phyloP scores from a whole-genome alignment of 1,140 invertebrate species.

The Plectrocnemia conspersa region DNA sequence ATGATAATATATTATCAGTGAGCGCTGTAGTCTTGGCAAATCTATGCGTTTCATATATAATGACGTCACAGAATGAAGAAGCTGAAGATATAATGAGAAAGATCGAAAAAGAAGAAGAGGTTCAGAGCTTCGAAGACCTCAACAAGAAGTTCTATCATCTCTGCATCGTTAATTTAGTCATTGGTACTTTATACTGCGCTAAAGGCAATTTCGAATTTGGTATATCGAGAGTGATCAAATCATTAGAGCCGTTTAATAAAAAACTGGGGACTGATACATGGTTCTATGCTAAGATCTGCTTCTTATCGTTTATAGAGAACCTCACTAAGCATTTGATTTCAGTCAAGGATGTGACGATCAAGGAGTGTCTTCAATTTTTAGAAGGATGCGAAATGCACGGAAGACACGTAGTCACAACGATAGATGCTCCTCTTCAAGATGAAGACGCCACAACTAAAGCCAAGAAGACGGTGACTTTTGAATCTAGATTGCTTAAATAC shows the following conservation, averaged over 20 bases:
- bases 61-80: conserved; percentile 98
- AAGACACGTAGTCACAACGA: conserved; percentile 74
- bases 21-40: conserved; percentile 97
- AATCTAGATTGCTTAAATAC: conserved; percentile 80
- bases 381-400: conserved; percentile 90
- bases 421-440: conserved; percentile 77
- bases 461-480: conserved; percentile 90
- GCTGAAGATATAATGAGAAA: conserved; percentile 98
- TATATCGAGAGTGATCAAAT: conserved; percentile 95
- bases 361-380: conserved; percentile 88
- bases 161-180: conserved; percentile 98
- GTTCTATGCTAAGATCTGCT: conserved; percentile 95
- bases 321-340: conserved; percentile 87
- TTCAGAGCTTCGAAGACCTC: conserved; percentile 85
- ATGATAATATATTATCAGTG: conserved; percentile 90
- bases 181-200: conserved; percentile 96
- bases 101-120: conserved; percentile 97
- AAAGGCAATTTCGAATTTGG: conserved; percentile 99
- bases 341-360: conserved; percentile 79
- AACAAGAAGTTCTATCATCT: conserved; percentile 95
- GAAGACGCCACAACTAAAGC: conserved; percentile 65
- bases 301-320: conserved; percentile 89
- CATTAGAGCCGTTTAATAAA: conserved; percentile 91
- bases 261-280: conserved; percentile 95
- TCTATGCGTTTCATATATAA: conserved; percentile 97